Evolutionary conservation across 2,888 invertebrate species (phyloP).

Genomic region (Lottia gigantea): DNA sequence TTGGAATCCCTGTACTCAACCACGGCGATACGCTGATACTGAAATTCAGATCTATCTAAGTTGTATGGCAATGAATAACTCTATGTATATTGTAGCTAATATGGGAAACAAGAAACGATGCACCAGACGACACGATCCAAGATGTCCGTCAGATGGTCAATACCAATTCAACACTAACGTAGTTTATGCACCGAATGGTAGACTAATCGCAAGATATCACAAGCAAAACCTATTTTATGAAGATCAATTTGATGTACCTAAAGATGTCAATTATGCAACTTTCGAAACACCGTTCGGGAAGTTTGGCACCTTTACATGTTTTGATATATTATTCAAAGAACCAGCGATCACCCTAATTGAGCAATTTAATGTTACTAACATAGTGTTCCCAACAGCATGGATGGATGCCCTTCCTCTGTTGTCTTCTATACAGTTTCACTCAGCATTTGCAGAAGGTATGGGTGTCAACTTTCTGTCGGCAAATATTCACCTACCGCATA

Average conservation of each 20-base stretch:
- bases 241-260: slow-evolving; percentile 67
- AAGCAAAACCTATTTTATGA: slow-evolving; percentile 71
- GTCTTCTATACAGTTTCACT: slow-evolving; percentile 71
- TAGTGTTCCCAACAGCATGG: slow-evolving; percentile 76
- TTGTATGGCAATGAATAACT: slow-evolving; percentile 30
- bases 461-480: slow-evolving; percentile 79
- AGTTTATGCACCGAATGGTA: slow-evolving; percentile 79
- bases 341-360: slow-evolving; percentile 76
- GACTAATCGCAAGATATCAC: slow-evolving; percentile 77
- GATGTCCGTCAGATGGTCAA: slow-evolving; percentile 48
- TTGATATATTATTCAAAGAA: slow-evolving; percentile 82
- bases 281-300: slow-evolving; percentile 58
- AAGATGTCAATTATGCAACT: slow-evolving; percentile 41
- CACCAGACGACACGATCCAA: slow-evolving; percentile 34
- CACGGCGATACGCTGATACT: neutral
- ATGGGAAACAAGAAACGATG: slow-evolving; percentile 75
- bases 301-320: slow-evolving; percentile 82
- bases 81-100: slow-evolving; percentile 34
- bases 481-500: slow-evolving; percentile 75
- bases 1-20: slow-evolving; percentile 32
- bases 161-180: slow-evolving; percentile 81
- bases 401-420: slow-evolving; percentile 79
- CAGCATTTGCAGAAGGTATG: slow-evolving; percentile 76
- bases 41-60: slow-evolving; percentile 30
- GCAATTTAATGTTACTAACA: slow-evolving; percentile 65